Evolutionary conservation across 2,888 invertebrate species (phyloP), one percentile per base, ranked within the genome.

Genomic region (Yponomeuta plumbellus): DNA sequence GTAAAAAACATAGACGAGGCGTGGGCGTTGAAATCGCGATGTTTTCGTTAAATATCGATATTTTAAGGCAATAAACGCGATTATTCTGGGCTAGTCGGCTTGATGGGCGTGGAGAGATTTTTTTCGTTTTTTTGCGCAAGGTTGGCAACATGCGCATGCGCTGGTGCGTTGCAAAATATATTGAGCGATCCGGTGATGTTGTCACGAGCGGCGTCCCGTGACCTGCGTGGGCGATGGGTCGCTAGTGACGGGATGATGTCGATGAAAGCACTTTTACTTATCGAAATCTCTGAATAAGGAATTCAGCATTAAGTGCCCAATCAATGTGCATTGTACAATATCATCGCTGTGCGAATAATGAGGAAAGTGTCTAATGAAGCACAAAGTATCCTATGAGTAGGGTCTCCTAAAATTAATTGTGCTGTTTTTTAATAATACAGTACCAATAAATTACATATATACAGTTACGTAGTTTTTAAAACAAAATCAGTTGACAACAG

Each of bases 171-270:
- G 86, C 84, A 80, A 86, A 86, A 88, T 85, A 85, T 87, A 87
- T 88, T 84, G 85, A 85, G 80, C 86, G 87, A 83, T 84, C 78
- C 81, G 79, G 81, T 78, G 84, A 84, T 85, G 87, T 82, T 84
- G 87, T 87, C 87, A 85, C 83, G 86, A 65, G 21, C 20, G 13
- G 39, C 21, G 56, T 23, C 22, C 23, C 81, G 84, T 88, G 89
- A 88, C 88, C 88, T 76, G 88, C 87, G 90, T 89, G 85, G 90
- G 90, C 86, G 88, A 84, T 76, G 79, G 74, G 70, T 66, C 56
- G 67, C 17, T 80, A 83, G 81, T 71, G 80, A 72, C 79, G 83
- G 40, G 69, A 68, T 57, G 62, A 23, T 34, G 65, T 44, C 44
- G 44, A 52, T 52, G 17, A 52, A 52, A 17, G 44, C 44, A 44